Base-by-base conservation (phyloP, 2,113 vertebrate species). In the Colistium nudipinnis region DNA sequence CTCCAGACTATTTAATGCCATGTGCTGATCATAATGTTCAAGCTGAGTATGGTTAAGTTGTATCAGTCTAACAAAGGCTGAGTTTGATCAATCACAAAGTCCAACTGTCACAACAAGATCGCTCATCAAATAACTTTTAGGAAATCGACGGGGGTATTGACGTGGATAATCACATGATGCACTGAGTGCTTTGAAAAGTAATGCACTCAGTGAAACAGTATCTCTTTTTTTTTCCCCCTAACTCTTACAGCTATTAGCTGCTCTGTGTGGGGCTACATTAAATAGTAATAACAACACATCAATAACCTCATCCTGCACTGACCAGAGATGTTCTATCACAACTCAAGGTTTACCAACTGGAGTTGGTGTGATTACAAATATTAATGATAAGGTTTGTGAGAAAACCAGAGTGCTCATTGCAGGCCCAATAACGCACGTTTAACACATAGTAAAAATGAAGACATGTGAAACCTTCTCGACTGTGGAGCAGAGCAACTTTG, bases 201-300 rank as follows among this genome's bases (percentile, higher is more conserved):
- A 76, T 76, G 81, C 84, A 87, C 84, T 87, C 52, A 85, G 63
- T 52, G 66, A 80, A 89, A 89, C 73, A 66, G 24, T 66, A 83
- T 74, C 84, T 82, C 22, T 75, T 76, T 78, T 71, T 80, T 71
- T 76, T 80, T 70, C 80, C 70, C 28, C 56, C 72, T 48, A 78
- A 49, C 70, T 73, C 59, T 13, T 38, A 56, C 74, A 60, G 78
- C 83, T 81, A 76, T 89, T 76, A 80, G 56, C 31, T 39, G 10
- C 62, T 66, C 31, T 64, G 33, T 48, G 55, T 67, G 52, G 17
- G 49, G 53, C 28, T 62, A 45, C 89, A 89, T 89, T 83, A 88
- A 87, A 82, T 10, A 76, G 56, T 73, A 70, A 86, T 83, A 67
- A 73, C 62, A 85, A 81, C 70, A 81, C 57, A 51, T 86, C 74